Evolutionary conservation across 1,140 invertebrate species (phyloP).

Genomic region (Hyposmocoma kahamanoa): DNA sequence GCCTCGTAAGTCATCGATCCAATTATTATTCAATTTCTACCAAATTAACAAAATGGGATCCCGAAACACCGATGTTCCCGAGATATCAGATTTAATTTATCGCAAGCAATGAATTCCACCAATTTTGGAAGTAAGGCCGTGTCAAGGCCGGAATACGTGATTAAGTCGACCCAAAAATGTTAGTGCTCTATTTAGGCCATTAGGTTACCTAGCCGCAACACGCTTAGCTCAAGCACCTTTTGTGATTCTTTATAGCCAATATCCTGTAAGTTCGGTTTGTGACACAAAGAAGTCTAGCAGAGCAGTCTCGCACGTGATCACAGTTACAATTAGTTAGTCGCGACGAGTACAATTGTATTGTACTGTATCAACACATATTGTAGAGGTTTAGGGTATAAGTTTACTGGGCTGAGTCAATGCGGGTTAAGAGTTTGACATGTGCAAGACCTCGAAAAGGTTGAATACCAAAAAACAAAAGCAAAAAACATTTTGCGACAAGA

Average conservation of each 20-base stretch:
- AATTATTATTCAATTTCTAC: constrained; percentile 45
- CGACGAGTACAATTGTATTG: too few relatives aligned
- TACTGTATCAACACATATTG: too few relatives aligned
- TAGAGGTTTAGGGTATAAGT: too few relatives aligned
- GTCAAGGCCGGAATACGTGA: background rate
- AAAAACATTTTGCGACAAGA: too few relatives aligned
- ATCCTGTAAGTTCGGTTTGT: constrained; percentile 36
- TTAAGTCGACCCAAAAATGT: background rate
- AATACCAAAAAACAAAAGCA: too few relatives aligned
- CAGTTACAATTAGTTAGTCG: too few relatives aligned
- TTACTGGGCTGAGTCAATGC: too few relatives aligned
- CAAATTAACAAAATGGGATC: constrained; percentile 30
- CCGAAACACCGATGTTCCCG: constrained; percentile 7
- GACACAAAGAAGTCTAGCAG: constrained; percentile 48
- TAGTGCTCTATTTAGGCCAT: constrained; percentile 25
- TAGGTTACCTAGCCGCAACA: constrained; percentile 38
- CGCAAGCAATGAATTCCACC: background rate
- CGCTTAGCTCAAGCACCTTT: constrained; percentile 36
- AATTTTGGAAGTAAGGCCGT: constrained; percentile 1
- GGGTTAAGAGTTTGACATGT: too few relatives aligned
- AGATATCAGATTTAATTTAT: background rate
- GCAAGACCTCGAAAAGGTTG: too few relatives aligned
- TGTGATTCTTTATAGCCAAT: constrained; percentile 40
- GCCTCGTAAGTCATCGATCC: constrained; percentile 25
- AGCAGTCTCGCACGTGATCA: constrained; percentile 37